A percentile compares a stretch with the other conserved stretches of the same genome.
Evolutionary conservation across 2,797 vertebrate genomes (phyloP).

Genomic region (Pachyuromys duprasi): DNA sequence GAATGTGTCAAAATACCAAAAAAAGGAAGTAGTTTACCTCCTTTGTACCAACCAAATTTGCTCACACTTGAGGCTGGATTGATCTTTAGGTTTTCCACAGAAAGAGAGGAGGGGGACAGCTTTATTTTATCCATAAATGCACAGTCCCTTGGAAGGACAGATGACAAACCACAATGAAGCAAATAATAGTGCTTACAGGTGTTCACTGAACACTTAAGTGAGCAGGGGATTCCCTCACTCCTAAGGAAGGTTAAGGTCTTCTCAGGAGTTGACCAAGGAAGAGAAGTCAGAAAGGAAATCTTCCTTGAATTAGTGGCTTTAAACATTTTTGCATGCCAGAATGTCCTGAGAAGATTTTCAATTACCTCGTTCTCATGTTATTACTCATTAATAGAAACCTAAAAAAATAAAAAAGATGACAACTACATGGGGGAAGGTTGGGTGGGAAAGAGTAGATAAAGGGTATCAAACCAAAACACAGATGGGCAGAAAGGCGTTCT

Average conservation of each 20-base stretch:
- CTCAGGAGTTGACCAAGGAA: not conserved
- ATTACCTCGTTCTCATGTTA: not conserved
- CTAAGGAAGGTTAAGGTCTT: not conserved
- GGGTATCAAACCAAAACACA: not conserved
- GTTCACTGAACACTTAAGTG: not conserved
- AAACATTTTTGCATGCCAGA: not conserved
- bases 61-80: not conserved
- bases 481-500: not conserved
- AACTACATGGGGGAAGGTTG: not conserved
- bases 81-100: not conserved
- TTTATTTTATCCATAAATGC: not conserved
- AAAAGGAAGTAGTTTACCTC: not conserved
- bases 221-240: not conserved
- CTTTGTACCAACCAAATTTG: not conserved
- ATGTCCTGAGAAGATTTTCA: not conserved
- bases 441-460: not conserved
- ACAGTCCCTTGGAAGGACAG: not conserved
- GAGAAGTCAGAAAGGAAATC: not conserved
- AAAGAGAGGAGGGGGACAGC: not conserved
- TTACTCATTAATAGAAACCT: not conserved
- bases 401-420: not conserved
- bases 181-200: not conserved
- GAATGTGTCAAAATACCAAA: not conserved
- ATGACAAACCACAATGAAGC: not conserved
- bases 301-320: not conserved